These are phyloP conservation scores for Podarcis siculus DNA, from an alignment of 2,797 vertebrate genomes.

Conservation along the genomic window DNA sequence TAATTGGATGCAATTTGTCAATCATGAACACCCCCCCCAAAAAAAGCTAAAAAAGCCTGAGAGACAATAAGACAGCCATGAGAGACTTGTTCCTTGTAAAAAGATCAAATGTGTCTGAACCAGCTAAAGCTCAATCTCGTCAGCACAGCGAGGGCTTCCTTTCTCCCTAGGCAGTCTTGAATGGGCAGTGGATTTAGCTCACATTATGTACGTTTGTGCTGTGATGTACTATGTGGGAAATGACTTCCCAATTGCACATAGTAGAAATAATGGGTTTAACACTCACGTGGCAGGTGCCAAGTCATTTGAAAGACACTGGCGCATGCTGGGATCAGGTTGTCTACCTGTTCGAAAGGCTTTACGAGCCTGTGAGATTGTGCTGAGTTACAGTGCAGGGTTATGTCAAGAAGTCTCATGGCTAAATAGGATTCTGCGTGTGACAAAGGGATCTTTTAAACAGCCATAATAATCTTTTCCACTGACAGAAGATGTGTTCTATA, in stretches of 20 bases:
- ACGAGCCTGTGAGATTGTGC: neutral
- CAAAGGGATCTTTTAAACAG: neutral
- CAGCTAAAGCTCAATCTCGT: neutral
- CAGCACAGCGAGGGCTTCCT: neutral
- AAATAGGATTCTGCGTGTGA: neutral
- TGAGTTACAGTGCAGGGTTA: neutral
- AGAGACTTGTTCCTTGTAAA: constrained; percentile 26
- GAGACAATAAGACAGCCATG: constrained; percentile 30
- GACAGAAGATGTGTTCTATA: neutral
- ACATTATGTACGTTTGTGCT: neutral
- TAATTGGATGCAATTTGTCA: constrained; percentile 44
- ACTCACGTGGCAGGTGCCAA: rapidly evolving
- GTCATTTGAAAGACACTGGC: constrained; percentile 8
- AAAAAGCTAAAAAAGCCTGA: neutral
- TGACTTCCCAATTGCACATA: neutral
- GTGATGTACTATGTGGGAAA: constrained; percentile 29
- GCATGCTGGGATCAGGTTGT: neutral
- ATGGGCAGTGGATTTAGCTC: constrained; percentile 20
- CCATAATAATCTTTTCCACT: neutral
- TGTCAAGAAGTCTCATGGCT: neutral
- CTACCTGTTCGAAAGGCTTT: constrained; percentile 1
- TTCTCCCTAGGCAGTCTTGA: constrained; percentile 48
- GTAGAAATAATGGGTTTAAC: neutral
- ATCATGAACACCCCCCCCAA: neutral
- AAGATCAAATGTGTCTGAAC: constrained; percentile 37